Evolutionary conservation across 2,113 vertebrate genomes (phyloP).

Genomic region (Oreochromis tanganicae): DNA sequence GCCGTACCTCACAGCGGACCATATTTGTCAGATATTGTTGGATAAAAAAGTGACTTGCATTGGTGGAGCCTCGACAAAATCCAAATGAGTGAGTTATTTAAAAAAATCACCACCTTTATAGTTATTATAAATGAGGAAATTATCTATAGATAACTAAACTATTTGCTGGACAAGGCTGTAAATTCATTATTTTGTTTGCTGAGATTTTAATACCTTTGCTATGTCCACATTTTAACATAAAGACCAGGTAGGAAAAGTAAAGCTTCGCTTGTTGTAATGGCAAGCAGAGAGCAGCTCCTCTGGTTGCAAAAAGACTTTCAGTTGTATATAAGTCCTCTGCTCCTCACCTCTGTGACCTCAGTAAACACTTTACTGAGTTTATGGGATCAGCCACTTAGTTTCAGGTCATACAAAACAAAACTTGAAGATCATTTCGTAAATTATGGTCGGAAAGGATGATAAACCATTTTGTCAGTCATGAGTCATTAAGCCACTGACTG

Average conservation of each 20-base stretch:
- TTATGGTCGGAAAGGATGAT: background rate
- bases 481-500: background rate
- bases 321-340: background rate
- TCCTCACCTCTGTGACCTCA: background rate
- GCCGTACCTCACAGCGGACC: background rate
- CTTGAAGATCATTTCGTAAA: background rate
- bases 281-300: background rate
- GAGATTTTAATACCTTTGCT: background rate
- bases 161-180: background rate
- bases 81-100: rapidly evolving
- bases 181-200: background rate
- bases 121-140: background rate
- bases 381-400: background rate
- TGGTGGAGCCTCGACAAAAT: background rate
- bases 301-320: background rate
- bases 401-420: background rate
- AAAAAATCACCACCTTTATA: background rate
- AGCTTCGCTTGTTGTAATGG: background rate
- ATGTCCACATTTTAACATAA: background rate
- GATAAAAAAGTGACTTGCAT: background rate
- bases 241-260: background rate
- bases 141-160: background rate
- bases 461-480: background rate
- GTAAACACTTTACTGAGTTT: background rate
- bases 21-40: background rate